Conservation (phyloP, 2,797 vertebrate genomes). For the Centropyge bicolor region DNA sequence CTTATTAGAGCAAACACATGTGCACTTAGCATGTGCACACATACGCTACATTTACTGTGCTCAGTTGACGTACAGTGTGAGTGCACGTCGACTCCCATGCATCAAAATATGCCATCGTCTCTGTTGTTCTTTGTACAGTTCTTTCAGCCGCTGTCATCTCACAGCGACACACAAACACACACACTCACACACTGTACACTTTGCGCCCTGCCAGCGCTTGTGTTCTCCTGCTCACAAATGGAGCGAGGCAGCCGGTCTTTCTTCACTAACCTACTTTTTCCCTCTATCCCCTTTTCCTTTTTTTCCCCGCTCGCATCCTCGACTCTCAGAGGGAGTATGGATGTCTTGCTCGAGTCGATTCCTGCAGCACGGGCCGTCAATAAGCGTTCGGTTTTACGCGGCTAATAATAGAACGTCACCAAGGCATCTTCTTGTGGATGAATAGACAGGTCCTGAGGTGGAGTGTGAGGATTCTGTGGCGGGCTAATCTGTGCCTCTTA, state of each 20-base stretch:
- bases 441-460: constrained; percentile 41
- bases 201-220: constrained; percentile 53
- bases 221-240: constrained; percentile 64
- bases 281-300: constrained; percentile 21
- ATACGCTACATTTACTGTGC: background rate
- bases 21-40: constrained; percentile 17
- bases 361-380: constrained; percentile 59
- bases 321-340: constrained; percentile 58
- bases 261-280: constrained; percentile 78
- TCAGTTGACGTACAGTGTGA: no score
- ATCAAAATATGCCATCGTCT: constrained; percentile 6
- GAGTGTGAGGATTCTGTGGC: constrained; percentile 68
- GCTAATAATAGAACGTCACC: constrained; percentile 67
- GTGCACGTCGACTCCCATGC: background rate
- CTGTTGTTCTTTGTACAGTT: constrained; percentile 24
- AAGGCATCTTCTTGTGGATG: constrained; percentile 50
- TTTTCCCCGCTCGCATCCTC: constrained; percentile 30
- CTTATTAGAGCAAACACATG: constrained; percentile 13
- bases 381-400: constrained; percentile 64
- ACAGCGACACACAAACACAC: constrained; percentile 41
- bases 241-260: constrained; percentile 64
- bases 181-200: constrained; percentile 45
- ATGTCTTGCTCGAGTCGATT: constrained; percentile 68
- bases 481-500: constrained; percentile 73
- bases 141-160: constrained; percentile 23